Conservation (phyloP, 2,113 vertebrate genomes). For the Phaethornis superciliosus region DNA sequence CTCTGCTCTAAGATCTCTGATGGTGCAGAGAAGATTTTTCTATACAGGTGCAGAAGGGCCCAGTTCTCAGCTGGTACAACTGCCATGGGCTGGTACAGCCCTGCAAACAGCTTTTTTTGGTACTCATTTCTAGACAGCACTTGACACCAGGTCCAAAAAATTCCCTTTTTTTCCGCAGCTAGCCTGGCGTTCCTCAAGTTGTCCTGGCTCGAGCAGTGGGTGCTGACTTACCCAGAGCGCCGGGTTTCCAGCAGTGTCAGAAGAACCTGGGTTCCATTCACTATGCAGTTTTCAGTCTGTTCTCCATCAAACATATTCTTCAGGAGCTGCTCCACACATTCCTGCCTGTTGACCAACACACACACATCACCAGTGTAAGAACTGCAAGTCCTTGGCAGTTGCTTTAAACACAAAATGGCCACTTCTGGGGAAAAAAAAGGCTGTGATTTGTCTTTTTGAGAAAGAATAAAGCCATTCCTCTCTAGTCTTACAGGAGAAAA, state of each 20-base stretch:
- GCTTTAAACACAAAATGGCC: not conserved
- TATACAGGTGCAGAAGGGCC: rapidly evolving
- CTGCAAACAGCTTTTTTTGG: not conserved
- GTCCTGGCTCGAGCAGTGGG: rapidly evolving
- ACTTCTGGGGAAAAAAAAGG: too few species aligned
- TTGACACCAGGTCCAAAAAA: not conserved
- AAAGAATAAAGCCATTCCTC: not conserved
- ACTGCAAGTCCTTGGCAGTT: not conserved
- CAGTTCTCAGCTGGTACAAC: not conserved
- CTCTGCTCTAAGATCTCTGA: not conserved
- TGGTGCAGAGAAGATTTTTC: not conserved
- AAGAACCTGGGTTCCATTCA: slow-evolving; percentile 93
- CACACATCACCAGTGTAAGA: not conserved
- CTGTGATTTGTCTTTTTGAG: not conserved
- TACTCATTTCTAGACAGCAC: not conserved
- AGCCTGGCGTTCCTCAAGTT: rapidly evolving
- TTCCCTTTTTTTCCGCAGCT: not conserved
- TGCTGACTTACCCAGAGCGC: slow-evolving; percentile 85
- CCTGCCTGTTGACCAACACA: slow-evolving; percentile 80
- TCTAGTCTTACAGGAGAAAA: not conserved
- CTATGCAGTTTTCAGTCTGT: slow-evolving; percentile 87
- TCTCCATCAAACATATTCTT: slow-evolving; percentile 93
- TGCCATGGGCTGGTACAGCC: not conserved
- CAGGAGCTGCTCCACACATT: slow-evolving; percentile 90
- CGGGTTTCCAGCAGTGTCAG: slow-evolving; percentile 91